Percentiles rank a stretch among this genome's conserved stretches.
Evolutionary conservation across 1,140 invertebrate genomes (phyloP).

Genomic region (Oryzaephilus surinamensis): DNA sequence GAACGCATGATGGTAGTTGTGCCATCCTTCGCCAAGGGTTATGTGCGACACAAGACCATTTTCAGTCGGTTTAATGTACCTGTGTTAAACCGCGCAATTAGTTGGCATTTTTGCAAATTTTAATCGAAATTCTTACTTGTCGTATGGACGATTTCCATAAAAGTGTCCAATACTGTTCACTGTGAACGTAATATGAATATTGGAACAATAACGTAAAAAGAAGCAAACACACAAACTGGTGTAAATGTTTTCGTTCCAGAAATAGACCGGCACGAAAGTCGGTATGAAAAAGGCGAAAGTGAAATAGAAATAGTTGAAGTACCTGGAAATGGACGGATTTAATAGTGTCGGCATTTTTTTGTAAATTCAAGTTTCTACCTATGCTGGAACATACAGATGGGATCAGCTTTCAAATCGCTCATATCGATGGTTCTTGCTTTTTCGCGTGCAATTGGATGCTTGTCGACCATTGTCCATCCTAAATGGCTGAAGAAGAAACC

Average conservation of each 20-base stretch:
- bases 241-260: constrained; percentile 5
- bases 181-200: constrained; percentile 72
- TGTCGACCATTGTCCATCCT: constrained; percentile 70
- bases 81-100: constrained; percentile 21
- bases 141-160: constrained; percentile 54
- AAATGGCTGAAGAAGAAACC: constrained; percentile 80
- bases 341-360: background rate
- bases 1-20: too few relatives aligned
- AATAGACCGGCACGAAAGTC: constrained; percentile 4
- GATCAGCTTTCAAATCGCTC: constrained; percentile 61
- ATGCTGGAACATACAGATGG: constrained; percentile 63
- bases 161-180: constrained; percentile 73
- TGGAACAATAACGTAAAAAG: constrained; percentile 57
- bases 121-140: constrained; percentile 40
- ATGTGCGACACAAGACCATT: constrained; percentile 57
- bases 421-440: constrained; percentile 59
- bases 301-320: constrained; percentile 2
- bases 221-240: constrained; percentile 25
- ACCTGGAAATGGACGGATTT: background rate
- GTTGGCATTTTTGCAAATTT: background rate
- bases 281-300: constrained; percentile 6
- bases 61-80: constrained; percentile 61
- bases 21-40: constrained; percentile 52
- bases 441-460: constrained; percentile 63
- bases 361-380: constrained; percentile 37